Conservation (phyloP, 2,113 vertebrate species). For the Austrofundulus limnaeus region DNA sequence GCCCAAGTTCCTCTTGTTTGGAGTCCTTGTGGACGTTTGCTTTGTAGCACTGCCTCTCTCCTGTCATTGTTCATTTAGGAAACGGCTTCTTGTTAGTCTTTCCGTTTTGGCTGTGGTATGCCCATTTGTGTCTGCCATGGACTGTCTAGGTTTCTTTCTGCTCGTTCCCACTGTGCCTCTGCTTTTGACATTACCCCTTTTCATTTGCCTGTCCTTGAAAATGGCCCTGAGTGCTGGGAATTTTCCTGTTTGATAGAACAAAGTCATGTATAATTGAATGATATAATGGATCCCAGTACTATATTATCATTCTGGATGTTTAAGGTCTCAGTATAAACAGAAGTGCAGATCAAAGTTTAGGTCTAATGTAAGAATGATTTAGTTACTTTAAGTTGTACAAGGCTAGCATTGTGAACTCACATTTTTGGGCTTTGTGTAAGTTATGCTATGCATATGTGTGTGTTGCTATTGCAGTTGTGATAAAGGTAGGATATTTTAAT, state of each 20-base stretch:
- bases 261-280: slow-evolving; percentile 31
- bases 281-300: slow-evolving; percentile 18
- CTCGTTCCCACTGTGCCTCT: slow-evolving; percentile 16
- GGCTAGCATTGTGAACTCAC: slow-evolving; percentile 1
- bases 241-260: slow-evolving; percentile 17
- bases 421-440: neutral
- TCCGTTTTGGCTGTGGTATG: slow-evolving; percentile 47
- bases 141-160: slow-evolving; percentile 20
- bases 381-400: slow-evolving; percentile 4
- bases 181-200: slow-evolving; percentile 28
- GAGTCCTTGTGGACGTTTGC: slow-evolving; percentile 23
- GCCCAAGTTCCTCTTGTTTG: slow-evolving; percentile 31
- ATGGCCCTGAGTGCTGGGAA: neutral
- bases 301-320: slow-evolving; percentile 8
- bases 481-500: neutral
- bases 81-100: slow-evolving; percentile 55
- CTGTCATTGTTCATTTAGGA: slow-evolving; percentile 9
- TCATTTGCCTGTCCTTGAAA: slow-evolving; percentile 20
- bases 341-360: slow-evolving; percentile 2
- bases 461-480: neutral
- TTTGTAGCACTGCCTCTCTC: slow-evolving; percentile 33
- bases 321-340: slow-evolving; percentile 24
- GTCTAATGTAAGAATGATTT: slow-evolving; percentile 30
- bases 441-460: neutral
- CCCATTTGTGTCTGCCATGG: slow-evolving; percentile 12